A percentile compares a stretch with the other conserved stretches of the same genome.
phyloP scores from a whole-genome alignment of 2,113 vertebrate species.

The Cheirogaleus medius region DNA sequence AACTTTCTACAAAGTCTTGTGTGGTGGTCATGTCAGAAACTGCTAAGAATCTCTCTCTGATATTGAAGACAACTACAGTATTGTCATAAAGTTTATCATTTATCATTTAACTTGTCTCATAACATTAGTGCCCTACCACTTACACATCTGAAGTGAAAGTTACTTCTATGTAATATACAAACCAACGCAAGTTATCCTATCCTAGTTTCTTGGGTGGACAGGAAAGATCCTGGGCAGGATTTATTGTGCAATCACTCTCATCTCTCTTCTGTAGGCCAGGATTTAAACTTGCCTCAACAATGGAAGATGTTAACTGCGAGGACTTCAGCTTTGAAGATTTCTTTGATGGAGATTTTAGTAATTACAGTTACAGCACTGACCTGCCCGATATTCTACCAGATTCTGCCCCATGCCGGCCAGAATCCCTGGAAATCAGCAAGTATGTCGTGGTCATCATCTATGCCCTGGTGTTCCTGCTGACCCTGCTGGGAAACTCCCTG shows the following conservation, averaged over 20 bases:
- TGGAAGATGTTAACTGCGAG: background rate
- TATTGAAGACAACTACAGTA: background rate
- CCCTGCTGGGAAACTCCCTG: too few relatives aligned
- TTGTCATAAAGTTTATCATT: background rate
- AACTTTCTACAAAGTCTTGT: background rate
- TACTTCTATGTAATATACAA: background rate
- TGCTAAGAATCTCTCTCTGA: background rate
- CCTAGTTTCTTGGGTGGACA: background rate
- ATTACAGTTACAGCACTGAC: conserved; percentile 61
- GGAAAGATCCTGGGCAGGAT: background rate
- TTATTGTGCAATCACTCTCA: background rate
- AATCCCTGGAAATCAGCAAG: conserved; percentile 65
- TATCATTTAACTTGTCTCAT: background rate
- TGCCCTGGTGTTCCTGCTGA: too few relatives aligned
- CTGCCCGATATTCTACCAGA: background rate
- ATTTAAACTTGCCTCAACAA: background rate
- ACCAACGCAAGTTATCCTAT: background rate
- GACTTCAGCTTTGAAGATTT: background rate
- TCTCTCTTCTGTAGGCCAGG: conserved; percentile 45
- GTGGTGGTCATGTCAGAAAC: background rate
- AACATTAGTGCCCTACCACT: background rate
- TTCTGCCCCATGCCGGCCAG: conserved; percentile 72
- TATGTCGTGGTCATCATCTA: conserved; percentile 50
- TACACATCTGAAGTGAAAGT: background rate
- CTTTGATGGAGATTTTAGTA: background rate